These are phyloP conservation scores for Sturnus vulgaris DNA, from an alignment of 2,113 vertebrate species.

Conservation along the genomic window DNA sequence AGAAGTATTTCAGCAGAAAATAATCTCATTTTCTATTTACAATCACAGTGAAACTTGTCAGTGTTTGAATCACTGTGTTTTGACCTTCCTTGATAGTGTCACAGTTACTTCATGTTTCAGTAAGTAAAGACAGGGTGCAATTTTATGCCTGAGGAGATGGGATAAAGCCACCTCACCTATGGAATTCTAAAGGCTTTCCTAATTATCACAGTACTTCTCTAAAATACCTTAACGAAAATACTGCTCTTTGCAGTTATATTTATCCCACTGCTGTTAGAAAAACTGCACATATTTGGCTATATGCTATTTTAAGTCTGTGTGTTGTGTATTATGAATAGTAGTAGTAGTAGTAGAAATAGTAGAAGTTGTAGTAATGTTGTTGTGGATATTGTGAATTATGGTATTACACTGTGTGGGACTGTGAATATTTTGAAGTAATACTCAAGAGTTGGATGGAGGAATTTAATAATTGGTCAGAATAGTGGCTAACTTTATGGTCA, in stretches of 20 bases:
- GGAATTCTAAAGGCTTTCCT: neutral
- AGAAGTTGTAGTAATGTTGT: neutral
- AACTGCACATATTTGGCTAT: neutral
- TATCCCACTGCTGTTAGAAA: neutral
- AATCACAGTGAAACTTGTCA: neutral
- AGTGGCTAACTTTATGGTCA: neutral
- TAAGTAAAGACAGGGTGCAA: neutral
- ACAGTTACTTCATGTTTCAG: neutral
- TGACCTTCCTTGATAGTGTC: neutral
- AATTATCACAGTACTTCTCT: neutral
- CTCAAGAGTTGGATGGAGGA: rapidly evolving
- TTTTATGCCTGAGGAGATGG: neutral
- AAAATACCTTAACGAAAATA: neutral
- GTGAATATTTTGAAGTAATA: neutral
- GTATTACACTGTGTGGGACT: neutral
- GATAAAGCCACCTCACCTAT: neutral
- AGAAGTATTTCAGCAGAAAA: neutral
- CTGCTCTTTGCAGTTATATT: neutral
- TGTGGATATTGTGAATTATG: neutral
- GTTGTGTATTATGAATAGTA: neutral
- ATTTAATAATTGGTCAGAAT: neutral
- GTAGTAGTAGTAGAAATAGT: no score
- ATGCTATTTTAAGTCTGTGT: neutral
- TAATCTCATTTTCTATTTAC: neutral
- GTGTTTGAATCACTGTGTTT: neutral